Evolutionary conservation across 1,140 invertebrate genomes (phyloP), one percentile per base, ranked within the genome.

Genomic region (Yoshiicerus persimilis): DNA sequence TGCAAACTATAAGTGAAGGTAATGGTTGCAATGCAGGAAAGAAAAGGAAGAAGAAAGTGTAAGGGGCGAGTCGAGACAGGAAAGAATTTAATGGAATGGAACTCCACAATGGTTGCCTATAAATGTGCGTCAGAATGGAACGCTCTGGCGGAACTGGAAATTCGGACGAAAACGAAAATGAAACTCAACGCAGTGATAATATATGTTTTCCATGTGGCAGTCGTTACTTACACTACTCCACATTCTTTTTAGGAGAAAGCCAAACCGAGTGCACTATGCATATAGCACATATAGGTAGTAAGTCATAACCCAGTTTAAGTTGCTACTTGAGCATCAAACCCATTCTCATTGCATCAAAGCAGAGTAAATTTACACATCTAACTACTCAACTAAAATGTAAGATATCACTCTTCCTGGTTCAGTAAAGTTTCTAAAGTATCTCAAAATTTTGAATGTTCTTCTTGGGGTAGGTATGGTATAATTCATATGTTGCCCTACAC

Each of bases 71-170:
- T 34, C 75, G 75, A 80, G 75, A 80, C 75, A 80, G 75, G 75
- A 80, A 80, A 80, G 75, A 80, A 38, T 80, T 80, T 80, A 80
- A 80, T 80, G 75, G 75, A 80, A 80, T 80, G 75, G 75, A 80
- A 80, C 75, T 80, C 75, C 75, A 80, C 75, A 80, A 80, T 80
- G 75, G 75, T 80, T 80, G 30, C 32, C 75, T 38, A 38, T 80
- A 36, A 80, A 80, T 38, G 75, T 80, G 75, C 75, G 75, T 80
- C 75, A 80, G 75, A 80, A 80, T 80, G 75, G 75, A 80, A 80
- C 75, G 75, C 47, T 56, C 16, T 56, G 34, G 32, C 75, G 75
- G 75, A 80, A 80, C 75, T 80, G 34, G 75, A 80, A 80, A 80
- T 80, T 80, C 75, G 75, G 64, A n/a, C 75, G 75, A 80, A 38